These are phyloP conservation scores for Zaprionus camerounensis DNA, from an alignment of 1,140 invertebrate genomes.

Conservation along the genomic window DNA sequence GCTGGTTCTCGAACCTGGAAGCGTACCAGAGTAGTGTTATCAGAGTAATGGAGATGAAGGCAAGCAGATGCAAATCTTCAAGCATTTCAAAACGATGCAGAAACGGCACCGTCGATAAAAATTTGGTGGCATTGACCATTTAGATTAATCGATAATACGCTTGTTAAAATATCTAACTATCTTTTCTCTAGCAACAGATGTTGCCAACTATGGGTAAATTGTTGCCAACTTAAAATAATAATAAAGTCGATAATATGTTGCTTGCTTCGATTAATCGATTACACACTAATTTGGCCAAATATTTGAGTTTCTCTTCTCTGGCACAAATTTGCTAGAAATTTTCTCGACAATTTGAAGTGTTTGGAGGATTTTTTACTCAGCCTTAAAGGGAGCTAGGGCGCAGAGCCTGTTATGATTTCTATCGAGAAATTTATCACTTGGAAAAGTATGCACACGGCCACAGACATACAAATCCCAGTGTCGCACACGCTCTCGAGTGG, in stretches of 20 bases:
- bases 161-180: neutral
- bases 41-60: neutral
- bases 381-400: neutral
- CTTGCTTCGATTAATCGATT: no score
- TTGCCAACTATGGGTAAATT: no score
- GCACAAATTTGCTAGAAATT: neutral
- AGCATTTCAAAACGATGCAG: neutral
- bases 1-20: neutral
- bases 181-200: neutral
- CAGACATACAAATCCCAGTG: conserved; percentile 11
- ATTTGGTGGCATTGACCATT: conserved; percentile 3
- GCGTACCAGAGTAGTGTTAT: conserved; percentile 1
- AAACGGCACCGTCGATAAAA: neutral
- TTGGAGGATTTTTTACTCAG: neutral
- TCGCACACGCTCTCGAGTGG: conserved; percentile 8
- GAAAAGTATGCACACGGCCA: neutral
- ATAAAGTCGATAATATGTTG: no score
- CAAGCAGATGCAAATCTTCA: neutral
- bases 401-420: conserved; percentile 14
- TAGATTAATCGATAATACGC: neutral
- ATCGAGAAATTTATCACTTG: conserved; percentile 23
- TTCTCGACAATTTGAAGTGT: neutral
- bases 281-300: neutral
- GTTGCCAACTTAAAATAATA: no score
- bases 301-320: neutral